Percentiles rank a stretch among this genome's conserved stretches.
Conservation (phyloP, 2,113 vertebrate species). For the Merops nubicus region DNA sequence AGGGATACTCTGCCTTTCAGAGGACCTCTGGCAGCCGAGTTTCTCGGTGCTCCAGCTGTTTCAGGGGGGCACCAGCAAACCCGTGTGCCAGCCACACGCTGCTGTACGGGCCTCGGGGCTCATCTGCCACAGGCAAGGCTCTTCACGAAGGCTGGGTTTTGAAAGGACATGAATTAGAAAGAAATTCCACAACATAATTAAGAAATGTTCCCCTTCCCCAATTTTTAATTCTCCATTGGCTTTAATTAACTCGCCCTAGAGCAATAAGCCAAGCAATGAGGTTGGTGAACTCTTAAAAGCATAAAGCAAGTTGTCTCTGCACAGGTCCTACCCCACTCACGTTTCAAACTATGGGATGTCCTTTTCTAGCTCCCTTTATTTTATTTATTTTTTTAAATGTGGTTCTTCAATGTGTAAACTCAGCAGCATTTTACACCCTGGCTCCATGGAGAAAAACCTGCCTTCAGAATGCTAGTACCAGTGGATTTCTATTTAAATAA, state of each 20-base stretch:
- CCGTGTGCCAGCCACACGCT: fast-evolving
- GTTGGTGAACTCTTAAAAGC: neutral
- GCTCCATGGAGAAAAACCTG: neutral
- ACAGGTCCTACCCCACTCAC: neutral
- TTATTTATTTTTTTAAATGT: neutral
- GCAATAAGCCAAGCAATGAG: neutral
- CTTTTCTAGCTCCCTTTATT: neutral
- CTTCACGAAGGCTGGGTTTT: neutral
- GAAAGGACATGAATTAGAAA: neutral
- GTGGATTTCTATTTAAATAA: neutral
- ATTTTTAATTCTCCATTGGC: neutral
- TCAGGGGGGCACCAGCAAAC: neutral
- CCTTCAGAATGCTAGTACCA: neutral
- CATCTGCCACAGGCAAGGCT: neutral
- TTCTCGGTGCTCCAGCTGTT: neutral
- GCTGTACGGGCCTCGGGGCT: fast-evolving
- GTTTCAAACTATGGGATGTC: neutral
- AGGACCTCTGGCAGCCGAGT: neutral
- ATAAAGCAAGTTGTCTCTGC: neutral
- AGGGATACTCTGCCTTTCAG: neutral
- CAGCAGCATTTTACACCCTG: neutral
- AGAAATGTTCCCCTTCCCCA: neutral
- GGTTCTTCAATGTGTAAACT: neutral
- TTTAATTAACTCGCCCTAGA: constrained; percentile 22
- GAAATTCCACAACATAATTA: neutral